phyloP scores from a whole-genome alignment of 2,797 vertebrate species.

The Luscinia luscinia region DNA sequence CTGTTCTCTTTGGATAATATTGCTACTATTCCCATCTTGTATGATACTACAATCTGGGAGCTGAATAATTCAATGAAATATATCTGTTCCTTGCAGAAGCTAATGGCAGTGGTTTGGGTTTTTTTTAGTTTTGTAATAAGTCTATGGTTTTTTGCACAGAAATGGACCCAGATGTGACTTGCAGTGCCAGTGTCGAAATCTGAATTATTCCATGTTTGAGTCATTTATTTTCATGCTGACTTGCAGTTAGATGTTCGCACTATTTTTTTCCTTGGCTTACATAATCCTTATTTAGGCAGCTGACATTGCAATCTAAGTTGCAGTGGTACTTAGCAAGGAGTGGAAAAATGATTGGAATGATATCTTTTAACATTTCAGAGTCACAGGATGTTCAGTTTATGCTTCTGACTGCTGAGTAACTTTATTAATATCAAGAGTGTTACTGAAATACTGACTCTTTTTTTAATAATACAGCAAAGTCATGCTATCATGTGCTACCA shows the following conservation, averaged over 20 bases:
- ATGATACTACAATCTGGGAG: background rate
- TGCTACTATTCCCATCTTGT: background rate
- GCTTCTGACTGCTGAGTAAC: background rate
- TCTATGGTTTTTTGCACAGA: background rate
- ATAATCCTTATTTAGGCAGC: conserved; percentile 56
- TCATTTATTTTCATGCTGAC: conserved; percentile 54
- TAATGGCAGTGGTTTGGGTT: background rate
- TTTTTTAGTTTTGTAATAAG: background rate
- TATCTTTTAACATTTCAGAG: conserved; percentile 16
- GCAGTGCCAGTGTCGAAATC: background rate
- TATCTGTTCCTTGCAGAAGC: background rate
- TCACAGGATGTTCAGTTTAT: conserved; percentile 52
- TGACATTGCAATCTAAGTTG: conserved; percentile 56
- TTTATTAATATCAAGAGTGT: background rate
- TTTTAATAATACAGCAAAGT: conserved; percentile 15
- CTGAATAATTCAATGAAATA: background rate
- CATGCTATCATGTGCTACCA: background rate
- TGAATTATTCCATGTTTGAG: conserved; percentile 2
- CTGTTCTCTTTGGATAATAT: background rate
- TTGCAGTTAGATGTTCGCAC: conserved; percentile 34
- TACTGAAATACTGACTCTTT: conserved; percentile 28
- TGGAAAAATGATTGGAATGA: conserved; percentile 15
- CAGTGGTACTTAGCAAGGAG: conserved; percentile 40
- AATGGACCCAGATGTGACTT: background rate
- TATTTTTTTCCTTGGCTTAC: conserved; percentile 49